Evolutionary conservation across 2,888 invertebrate genomes (phyloP), one percentile per base, ranked within the genome.

Genomic region (Cacoxenus indagator): DNA sequence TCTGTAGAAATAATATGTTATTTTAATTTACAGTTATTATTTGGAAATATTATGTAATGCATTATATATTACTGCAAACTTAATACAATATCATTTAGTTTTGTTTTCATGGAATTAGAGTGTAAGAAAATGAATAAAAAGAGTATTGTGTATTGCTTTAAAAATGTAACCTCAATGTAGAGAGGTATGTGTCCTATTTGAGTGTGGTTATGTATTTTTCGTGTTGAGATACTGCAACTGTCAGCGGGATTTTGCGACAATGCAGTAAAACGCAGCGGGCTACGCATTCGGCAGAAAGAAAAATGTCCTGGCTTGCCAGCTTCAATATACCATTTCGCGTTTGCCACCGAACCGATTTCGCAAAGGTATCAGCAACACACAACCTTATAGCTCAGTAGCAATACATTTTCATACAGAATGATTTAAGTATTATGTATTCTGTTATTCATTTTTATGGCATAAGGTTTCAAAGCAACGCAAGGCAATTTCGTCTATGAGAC

Each of bases 181-280:
- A n/a, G n/a, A 43, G 45, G 45, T 43, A 43, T 43, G 45, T n/a
- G 45, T n/a, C n/a, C 2, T 43, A 8, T 43, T 43, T 43, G 45
- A n/a, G 11, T 43, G 45, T 43, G 11, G 51, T 51, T 51, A 9
- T 19, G 22, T 51, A 19, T 19, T 9, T 43, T 43, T 27, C 29
- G 57, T 45, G 51, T 45, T 62, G 61, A 62, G 45, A 62, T 62
- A 62, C 45, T 62, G 61, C 61, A 62, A 62, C 45, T 62, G 61
- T 62, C 61, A 62, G 61, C 61, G 61, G 61, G 61, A 62, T 62
- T 62, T 62, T 62, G 61, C 61, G 61, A 43, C 61, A 62, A 62
- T 62, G 61, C 61, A 62, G 61, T 31, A 62, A 27, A 62, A 62
- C 61, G 24, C 61, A 62, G 61, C 61, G 31, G 61, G 61, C 43